phyloP scores from a whole-genome alignment of 2,888 invertebrate species.

The Phania funesta region DNA sequence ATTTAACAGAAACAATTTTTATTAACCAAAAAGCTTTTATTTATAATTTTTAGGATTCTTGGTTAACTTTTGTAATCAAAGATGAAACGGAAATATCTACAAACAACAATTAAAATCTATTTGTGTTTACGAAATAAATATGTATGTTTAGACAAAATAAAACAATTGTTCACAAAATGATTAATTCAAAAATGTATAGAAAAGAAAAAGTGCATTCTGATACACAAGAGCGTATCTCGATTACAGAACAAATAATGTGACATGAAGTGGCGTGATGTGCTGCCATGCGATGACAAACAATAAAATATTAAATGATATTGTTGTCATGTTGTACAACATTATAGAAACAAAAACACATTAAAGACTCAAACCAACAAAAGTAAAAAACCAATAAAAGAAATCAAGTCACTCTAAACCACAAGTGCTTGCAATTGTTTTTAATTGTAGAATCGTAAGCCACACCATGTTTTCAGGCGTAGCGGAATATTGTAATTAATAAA shows the following conservation, averaged over 20 bases:
- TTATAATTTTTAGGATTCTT: conserved; percentile 7
- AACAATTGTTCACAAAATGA: conserved; percentile 25
- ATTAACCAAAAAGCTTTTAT: background rate
- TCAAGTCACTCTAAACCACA: conserved; percentile 46
- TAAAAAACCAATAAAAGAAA: conserved; percentile 50
- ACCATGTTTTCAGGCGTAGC: background rate
- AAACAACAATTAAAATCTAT: conserved; percentile 40
- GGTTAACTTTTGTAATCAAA: conserved; percentile 51
- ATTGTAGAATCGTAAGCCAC: background rate
- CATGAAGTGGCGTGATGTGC: conserved; percentile 14
- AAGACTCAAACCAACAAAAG: conserved; percentile 26
- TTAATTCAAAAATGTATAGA: background rate
- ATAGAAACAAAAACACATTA: background rate
- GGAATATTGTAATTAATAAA: no score
- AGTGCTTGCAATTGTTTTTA: conserved; percentile 31
- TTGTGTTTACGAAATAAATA: background rate
- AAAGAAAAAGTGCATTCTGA: conserved; percentile 21
- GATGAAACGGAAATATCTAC: conserved; percentile 62
- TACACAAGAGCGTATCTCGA: conserved; percentile 42
- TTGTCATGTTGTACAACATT: conserved; percentile 43
- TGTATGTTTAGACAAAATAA: background rate
- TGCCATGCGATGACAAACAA: conserved; percentile 46
- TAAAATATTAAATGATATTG: conserved; percentile 56
- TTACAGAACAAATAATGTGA: conserved; percentile 50
- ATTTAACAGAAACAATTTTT: background rate